Evolutionary conservation across 2,888 invertebrate species (phyloP).

Genomic region (Deilephila porcellus): DNA sequence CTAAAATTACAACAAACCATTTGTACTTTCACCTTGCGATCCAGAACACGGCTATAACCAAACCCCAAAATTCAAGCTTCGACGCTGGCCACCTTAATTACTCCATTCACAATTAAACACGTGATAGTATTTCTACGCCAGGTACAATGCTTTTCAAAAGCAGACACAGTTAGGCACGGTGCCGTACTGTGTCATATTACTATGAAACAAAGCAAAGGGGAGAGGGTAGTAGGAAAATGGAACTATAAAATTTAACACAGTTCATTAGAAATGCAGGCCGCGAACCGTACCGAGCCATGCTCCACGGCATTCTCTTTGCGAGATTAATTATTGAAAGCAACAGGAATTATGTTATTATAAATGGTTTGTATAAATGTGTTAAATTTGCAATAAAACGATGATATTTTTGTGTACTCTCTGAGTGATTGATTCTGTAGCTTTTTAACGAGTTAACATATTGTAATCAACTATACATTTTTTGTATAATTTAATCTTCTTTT

Average conservation of each 20-base stretch:
- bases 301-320: conserved; percentile 45
- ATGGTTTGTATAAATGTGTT: background rate
- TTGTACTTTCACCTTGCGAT: background rate
- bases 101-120: conserved; percentile 13
- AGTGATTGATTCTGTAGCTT: too few relatives aligned
- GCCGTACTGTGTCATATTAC: background rate
- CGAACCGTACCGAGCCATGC: conserved; percentile 31
- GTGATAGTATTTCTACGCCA: conserved; percentile 11
- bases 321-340: conserved; percentile 48
- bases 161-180: background rate
- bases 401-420: too few relatives aligned
- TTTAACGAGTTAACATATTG: too few relatives aligned
- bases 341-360: conserved; percentile 36
- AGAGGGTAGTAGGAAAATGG: conserved; percentile 35
- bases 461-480: too few relatives aligned
- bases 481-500: too few relatives aligned
- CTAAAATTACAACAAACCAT: background rate
- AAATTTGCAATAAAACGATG: background rate
- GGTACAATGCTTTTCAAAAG: background rate
- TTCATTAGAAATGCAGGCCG: conserved; percentile 50
- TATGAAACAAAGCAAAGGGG: background rate
- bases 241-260: conserved; percentile 33
- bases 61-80: background rate
- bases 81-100: background rate
- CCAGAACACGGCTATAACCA: background rate